Base-by-base conservation (phyloP, 2,888 invertebrate genomes). In the Drosophila ochracea region DNA sequence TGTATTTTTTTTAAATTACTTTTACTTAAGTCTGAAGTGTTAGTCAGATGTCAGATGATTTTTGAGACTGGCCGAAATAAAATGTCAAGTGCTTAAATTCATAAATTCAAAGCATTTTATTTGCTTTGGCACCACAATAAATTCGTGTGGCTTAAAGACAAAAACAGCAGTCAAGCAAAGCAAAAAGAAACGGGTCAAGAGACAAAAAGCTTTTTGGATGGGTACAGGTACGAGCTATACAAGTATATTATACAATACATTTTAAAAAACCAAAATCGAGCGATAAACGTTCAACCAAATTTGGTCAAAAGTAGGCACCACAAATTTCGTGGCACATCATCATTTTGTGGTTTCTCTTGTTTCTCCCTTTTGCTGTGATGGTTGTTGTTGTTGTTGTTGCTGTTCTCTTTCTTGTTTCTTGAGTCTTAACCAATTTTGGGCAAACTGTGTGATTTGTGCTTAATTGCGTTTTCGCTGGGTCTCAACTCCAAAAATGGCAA, bases 221-320 rank as follows among this genome's bases (percentile, higher is more conserved):
- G 35, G 33, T 28, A 58, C 35, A 41, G 73, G 67, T 60, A 78
- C 78, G 25, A 59, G 82, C 82, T 89, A 68, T 71, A 86, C 71
- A 78, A 77, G 68, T 78, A 70, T 73, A 87, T 75, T 73, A 84
- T 82, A 84, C 79, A 78, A 78, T 52, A 73, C 52, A 71, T 68
- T 49, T 31, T 31, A 70, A 33, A 54, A 75, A 63, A 21, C 39
- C 57, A 76, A 73, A 70, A 53, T 59, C 65, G 52, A 81, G 65
- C 78, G 65, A 89, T 76, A 77, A 89, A 81, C 47, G 68, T 68
- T 49, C 53, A 57, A 4, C 86, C 86, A 73, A 84, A 87, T 87
- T 91, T 87, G 86, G 86, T 82, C 76, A 91, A 91, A 87, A 87
- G 90, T 84, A 91, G 90, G 88, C 85, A 87, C 85, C 90, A 89